Base-by-base conservation (phyloP, 1,140 invertebrate species). In the Sweltsa coloradensis region DNA sequence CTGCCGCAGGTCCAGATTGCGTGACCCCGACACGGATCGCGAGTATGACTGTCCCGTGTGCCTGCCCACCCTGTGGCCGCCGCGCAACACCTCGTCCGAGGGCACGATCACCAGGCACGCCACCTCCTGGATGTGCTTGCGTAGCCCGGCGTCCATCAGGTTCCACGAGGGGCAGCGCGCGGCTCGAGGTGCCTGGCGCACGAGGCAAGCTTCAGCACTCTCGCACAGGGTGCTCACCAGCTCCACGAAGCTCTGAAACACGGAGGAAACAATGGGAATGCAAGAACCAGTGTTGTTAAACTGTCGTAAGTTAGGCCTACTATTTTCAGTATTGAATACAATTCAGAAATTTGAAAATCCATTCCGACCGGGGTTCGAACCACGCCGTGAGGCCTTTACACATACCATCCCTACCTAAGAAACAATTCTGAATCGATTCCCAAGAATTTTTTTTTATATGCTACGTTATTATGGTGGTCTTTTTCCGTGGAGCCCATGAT, bases 91-190 rank as follows among this genome's bases (percentile, higher is more conserved):
- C 13, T 52, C 56, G 40, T 70, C 67, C 13, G 67, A 59, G 5
- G 70, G 69, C 16, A 69, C 51, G 39, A 72, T 67, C 9, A 71
- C 69, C 41, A 78, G 62, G 37, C 75, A 70, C 5, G 75, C 75
- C 23, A 74, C 56, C 37, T 74, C 72, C 49, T 78, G 75, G 25
- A 78, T 74, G 52, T 71, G 70, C 46, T 69, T 67, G 24, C 75
- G 65, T 14, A 78, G 57, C 21, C 75, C 70, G 22, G 75, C 57
- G 51, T 79, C 76, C 69, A 81, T 73, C 54, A 75, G 69, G 1
- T 72, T 60, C 79, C 79, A 81, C 0, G 74, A 71, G 2, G 71
- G 71, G 2, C 75, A 75, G 23, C 77, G 67, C 29, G 75, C 74
- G 1, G 77, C 74, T 23, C 75, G 63, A 4, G 75, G 66, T 16